phyloP scores from a whole-genome alignment of 2,113 vertebrate genomes.

The Otus sunia region DNA sequence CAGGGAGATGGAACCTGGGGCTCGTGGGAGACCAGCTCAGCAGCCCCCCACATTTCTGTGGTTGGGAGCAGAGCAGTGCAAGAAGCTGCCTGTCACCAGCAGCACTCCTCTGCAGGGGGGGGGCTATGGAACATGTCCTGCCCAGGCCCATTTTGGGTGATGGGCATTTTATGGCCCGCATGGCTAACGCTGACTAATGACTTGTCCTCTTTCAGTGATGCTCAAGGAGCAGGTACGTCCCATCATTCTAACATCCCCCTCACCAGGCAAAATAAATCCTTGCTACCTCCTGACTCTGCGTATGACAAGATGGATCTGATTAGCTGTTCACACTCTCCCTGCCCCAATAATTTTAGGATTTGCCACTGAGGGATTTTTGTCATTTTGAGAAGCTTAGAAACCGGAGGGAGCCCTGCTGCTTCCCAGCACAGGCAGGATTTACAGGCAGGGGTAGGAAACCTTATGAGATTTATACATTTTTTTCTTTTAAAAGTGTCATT shows the following conservation, averaged over 20 bases:
- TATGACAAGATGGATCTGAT: not conserved
- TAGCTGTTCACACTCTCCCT: not conserved
- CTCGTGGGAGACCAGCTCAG: not conserved
- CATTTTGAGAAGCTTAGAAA: not conserved
- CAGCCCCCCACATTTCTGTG: not conserved
- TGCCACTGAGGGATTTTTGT: conserved; percentile 24
- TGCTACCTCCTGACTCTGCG: not conserved
- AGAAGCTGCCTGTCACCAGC: not conserved
- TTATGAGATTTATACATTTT: not conserved
- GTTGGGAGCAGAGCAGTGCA: not conserved
- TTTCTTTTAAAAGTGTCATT: not conserved
- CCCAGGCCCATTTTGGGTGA: not conserved
- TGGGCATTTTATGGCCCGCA: not conserved
- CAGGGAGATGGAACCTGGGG: not conserved
- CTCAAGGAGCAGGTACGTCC: not conserved
- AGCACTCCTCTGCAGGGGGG: not conserved
- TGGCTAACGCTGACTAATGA: not conserved
- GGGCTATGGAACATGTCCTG: not conserved
- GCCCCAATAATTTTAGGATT: conserved; percentile 15
- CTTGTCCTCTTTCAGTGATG: not conserved
- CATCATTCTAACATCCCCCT: not conserved
- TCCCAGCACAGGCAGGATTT: not conserved
- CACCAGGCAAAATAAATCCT: not conserved
- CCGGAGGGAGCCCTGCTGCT: not conserved
- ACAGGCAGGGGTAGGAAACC: not conserved